phyloP scores from a whole-genome alignment of 2,113 vertebrate species.

The Coturnix japonica region DNA sequence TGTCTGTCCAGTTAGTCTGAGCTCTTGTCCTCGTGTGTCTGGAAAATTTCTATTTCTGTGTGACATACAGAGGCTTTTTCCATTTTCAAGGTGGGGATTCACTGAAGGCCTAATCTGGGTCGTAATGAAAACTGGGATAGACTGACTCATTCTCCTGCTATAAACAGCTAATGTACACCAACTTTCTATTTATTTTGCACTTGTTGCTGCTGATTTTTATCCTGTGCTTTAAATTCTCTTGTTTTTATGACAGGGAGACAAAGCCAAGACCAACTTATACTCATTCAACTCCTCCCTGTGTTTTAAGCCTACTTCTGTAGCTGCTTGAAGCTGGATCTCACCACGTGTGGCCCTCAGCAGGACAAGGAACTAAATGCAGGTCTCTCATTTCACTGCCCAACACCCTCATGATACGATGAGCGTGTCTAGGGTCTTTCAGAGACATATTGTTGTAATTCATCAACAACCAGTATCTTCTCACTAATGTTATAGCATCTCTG shows the following conservation, averaged over 20 bases:
- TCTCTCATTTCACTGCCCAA: neutral
- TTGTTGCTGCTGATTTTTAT: neutral
- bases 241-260: neutral
- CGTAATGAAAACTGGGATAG: neutral
- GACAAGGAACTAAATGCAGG: neutral
- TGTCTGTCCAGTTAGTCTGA: conserved; percentile 19
- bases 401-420: neutral
- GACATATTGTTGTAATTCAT: neutral
- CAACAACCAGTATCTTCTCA: neutral
- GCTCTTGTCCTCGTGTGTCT: neutral
- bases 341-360: neutral
- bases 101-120: neutral
- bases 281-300: neutral
- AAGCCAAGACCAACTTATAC: neutral
- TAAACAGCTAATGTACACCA: neutral
- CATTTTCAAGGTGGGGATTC: conserved; percentile 42
- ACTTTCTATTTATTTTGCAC: neutral
- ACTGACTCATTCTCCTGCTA: neutral
- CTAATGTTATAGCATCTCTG: neutral
- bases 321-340: neutral
- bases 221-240: neutral
- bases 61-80: neutral
- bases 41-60: conserved; percentile 35
- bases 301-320: neutral
- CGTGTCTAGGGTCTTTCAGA: neutral